Base-by-base conservation (phyloP, 2,888 invertebrate species). In the Cabera pusaria region DNA sequence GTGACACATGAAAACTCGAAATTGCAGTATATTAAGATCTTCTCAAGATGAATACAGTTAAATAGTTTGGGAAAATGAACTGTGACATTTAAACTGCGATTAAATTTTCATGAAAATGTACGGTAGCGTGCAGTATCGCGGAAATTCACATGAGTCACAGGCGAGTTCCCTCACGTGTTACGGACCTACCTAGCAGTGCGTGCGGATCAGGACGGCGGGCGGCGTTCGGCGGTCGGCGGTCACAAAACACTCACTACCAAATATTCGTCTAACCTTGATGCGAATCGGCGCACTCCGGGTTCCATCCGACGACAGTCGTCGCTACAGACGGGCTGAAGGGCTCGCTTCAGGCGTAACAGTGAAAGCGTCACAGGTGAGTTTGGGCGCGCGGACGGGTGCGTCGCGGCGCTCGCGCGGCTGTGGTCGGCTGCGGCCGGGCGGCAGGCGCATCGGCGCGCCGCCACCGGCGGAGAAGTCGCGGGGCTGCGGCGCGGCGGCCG, bases 251-350 rank as follows among this genome's bases (percentile, higher is more conserved):
- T 86, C 86, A 85, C 86, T 78, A 74, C 79, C 79, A 82, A 82
- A 83, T 83, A 81, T 83, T 81, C 80, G 74, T 81, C 87, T 87
- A 86, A 87, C 87, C 87, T 87, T 87, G 85, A 85, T 85, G 86
- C 87, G 86, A 84, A 83, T 86, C 81, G 86, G 82, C 78, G 85
- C 86, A 85, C 85, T 85, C 85, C 81, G 86, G 86, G 86, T 84
- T 85, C 87, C 87, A 87, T 87, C 81, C 84, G 87, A 81, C 82
- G 85, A 73, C 69, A 71, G 79, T 77, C 82, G 81, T 78, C 79
- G 71, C 72, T 71, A 76, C 76, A 69, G 81, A 78, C 78, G 79
- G 79, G 83, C 76, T 72, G 80, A 75, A 76, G 83, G 77, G 80
- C 76, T 82, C 72, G 82, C 77, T 80, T 77, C 80, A 76, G 78